Evolutionary conservation across 2,113 vertebrate genomes (phyloP), one percentile per base, ranked within the genome.

Genomic region (Centrocercus urophasianus): DNA sequence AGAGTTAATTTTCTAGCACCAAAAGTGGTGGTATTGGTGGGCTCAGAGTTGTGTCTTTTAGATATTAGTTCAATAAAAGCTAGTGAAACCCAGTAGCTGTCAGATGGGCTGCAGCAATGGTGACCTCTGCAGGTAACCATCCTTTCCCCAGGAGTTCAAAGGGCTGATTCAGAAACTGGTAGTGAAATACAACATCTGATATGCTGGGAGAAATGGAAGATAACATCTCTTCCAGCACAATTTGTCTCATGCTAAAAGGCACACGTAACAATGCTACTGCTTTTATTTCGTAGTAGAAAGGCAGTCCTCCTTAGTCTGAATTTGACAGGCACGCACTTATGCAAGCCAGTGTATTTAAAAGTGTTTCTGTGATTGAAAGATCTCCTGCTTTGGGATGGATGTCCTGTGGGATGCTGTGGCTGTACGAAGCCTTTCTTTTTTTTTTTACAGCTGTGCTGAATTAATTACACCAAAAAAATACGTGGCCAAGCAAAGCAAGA

Each of bases 51-150:
- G 12, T 50, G 13, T 50, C 89, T 80, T 60, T 86, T 66, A 48
- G 90, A 87, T 17, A 40, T 42, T 56, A 82, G 45, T 34, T 66
- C 28, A 73, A 48, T 16, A 45, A 78, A 89, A 90, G 21, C 66
- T 4, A 4, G n/a, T 30, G 45, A 86, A 82, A 74, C 13, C 66
- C 89, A 75, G 28, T 21, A 54, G 52, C 59, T 75, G 57, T 70
- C 73, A 75, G 77, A 32, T 13, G 4, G 3, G 71, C 89, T 57
- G 70, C 90, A 65, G 83, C 86, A 69, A 50, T 30, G 83, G 47
- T 73, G 96, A 96, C 94, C 96, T 96, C 97, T 96, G 91, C 95
- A 70, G 93, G 96, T 90, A 86, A 72, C 59, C 34, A 20, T 40
- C 27, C 74, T 21, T 64, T 54, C 19, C 24, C 3, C 54, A 36